Evolutionary conservation across 2,888 invertebrate genomes (phyloP).

Genomic region (Schizotus pectinicornis): DNA sequence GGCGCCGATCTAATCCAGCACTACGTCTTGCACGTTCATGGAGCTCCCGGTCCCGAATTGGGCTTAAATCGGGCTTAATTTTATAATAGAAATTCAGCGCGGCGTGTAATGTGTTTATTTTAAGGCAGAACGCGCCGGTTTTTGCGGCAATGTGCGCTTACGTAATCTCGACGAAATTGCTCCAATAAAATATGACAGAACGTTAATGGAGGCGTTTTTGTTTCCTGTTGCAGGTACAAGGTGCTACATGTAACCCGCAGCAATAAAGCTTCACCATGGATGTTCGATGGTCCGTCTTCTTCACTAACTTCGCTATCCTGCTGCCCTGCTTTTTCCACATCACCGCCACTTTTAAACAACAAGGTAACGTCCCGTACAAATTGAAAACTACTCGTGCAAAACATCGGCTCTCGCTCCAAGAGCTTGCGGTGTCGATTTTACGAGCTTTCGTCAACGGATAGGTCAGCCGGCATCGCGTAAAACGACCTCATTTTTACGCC

Average conservation of each 20-base stretch:
- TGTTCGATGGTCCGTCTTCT: conserved; percentile 55
- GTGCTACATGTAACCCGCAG: conserved; percentile 53
- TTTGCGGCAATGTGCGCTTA: conserved; percentile 3
- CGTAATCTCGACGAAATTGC: conserved; percentile 24
- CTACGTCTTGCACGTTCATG: conserved; percentile 11
- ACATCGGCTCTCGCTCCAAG: conserved; percentile 16
- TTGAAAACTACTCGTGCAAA: conserved; percentile 26
- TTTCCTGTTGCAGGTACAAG: conserved; percentile 50
- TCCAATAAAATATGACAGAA: conserved; percentile 23
- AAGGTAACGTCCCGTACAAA: conserved; percentile 45
- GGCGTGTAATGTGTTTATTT: conserved; percentile 39
- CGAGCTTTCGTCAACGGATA: too few species aligned
- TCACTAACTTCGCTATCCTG: conserved; percentile 50
- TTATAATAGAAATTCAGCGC: conserved; percentile 37
- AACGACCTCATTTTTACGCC: not conserved
- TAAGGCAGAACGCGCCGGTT: conserved; percentile 31
- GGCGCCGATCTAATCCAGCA: not conserved
- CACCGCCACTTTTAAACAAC: conserved; percentile 54
- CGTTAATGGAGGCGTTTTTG: conserved; percentile 22
- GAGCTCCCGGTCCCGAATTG: conserved; percentile 1
- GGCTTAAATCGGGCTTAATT: conserved; percentile 33
- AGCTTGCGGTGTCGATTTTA: not conserved
- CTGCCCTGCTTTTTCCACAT: conserved; percentile 50
- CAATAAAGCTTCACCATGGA: conserved; percentile 53
- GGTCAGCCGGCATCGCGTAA: too few species aligned